phyloP scores from a whole-genome alignment of 2,888 invertebrate species.

The Caenorhabditis sinica region DNA sequence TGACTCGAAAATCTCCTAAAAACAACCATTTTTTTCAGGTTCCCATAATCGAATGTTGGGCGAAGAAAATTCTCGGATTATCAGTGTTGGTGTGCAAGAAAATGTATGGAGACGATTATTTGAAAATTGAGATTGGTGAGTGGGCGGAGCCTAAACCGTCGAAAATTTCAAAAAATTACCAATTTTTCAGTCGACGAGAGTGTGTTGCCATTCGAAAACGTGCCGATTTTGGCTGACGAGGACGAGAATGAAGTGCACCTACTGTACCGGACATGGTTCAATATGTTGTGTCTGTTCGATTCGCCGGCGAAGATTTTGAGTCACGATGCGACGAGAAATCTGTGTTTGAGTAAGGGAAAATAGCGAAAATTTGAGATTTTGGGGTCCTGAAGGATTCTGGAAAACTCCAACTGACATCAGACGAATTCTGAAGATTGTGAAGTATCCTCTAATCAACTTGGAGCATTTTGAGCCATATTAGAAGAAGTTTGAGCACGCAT shows the following conservation, averaged over 20 bases:
- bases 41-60: conserved; percentile 81
- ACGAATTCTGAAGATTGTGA: neutral
- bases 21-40: conserved; percentile 69
- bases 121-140: conserved; percentile 69
- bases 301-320: conserved; percentile 70
- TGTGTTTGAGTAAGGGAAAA: conserved; percentile 62
- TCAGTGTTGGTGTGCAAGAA: conserved; percentile 77
- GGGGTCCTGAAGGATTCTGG: neutral
- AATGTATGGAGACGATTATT: conserved; percentile 79
- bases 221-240: conserved; percentile 51
- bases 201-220: conserved; percentile 59
- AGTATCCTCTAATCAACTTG: neutral
- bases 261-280: conserved; percentile 72
- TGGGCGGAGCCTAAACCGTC: neutral
- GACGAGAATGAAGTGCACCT: conserved; percentile 70
- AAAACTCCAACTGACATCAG: neutral
- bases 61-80: conserved; percentile 77
- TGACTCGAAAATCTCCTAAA: neutral
- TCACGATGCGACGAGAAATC: conserved; percentile 70
- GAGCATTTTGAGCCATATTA: too few species aligned
- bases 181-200: conserved; percentile 69
- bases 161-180: too few species aligned
- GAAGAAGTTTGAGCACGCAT: too few species aligned
- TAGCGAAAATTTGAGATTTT: neutral
- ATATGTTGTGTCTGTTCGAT: conserved; percentile 71